These are phyloP conservation scores for Sminthopsis crassicaudata DNA, from an alignment of 2,113 vertebrate species.

Conservation along the genomic window DNA sequence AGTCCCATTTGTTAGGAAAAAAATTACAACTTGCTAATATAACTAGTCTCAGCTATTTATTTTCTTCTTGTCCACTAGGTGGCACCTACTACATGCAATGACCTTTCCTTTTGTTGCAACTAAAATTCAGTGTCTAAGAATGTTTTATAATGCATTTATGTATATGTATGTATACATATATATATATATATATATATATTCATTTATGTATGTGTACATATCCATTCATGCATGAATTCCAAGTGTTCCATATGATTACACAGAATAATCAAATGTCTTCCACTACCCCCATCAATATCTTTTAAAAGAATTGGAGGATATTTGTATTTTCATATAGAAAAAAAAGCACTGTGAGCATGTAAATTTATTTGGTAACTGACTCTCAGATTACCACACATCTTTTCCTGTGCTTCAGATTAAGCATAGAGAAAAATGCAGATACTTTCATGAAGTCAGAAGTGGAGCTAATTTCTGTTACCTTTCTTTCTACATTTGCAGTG, in stretches of 20 bases:
- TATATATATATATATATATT: too few species aligned
- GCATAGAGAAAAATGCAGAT: not conserved
- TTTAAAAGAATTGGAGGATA: not conserved
- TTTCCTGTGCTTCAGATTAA: not conserved
- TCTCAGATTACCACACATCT: not conserved
- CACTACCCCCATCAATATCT: not conserved
- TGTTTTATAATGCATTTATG: not conserved
- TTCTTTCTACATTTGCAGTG: not conserved
- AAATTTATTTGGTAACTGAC: not conserved
- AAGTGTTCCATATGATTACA: not conserved
- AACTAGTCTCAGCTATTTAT: constrained; percentile 1
- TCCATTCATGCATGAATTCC: not conserved
- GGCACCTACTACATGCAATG: constrained; percentile 21
- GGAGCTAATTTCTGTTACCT: not conserved
- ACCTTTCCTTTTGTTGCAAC: not conserved
- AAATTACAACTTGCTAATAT: not conserved
- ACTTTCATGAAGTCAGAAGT: not conserved
- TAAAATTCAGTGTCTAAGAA: not conserved
- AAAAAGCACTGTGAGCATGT: not conserved
- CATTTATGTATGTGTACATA: not conserved
- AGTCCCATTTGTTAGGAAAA: not conserved
- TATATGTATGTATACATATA: not conserved
- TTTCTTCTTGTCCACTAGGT: not conserved
- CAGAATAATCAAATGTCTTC: not conserved
- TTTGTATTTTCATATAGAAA: not conserved